Conservation (phyloP, 2,797 vertebrate genomes). For the Phataginus tetradactyla region DNA sequence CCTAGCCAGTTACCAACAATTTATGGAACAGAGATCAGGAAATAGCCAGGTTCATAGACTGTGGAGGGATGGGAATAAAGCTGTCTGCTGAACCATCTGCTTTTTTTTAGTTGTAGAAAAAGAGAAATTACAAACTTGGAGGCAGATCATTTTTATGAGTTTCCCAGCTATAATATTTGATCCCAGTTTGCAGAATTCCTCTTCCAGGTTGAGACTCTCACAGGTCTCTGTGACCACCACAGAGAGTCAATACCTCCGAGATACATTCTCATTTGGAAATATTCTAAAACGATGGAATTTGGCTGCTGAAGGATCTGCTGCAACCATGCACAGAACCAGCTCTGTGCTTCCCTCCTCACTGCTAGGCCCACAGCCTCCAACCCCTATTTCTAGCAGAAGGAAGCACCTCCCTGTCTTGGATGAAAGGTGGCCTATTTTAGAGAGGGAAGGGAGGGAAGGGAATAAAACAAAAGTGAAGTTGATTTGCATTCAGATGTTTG, state of each 20-base stretch:
- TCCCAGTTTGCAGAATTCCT: background rate
- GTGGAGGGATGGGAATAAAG: background rate
- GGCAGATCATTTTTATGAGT: conserved; percentile 16
- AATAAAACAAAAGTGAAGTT: conserved; percentile 51
- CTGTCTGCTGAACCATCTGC: background rate
- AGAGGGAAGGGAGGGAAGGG: background rate
- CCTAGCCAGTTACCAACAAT: background rate
- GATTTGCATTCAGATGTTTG: conserved; percentile 74
- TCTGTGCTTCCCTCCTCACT: background rate
- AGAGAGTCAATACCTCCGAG: background rate
- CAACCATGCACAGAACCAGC: fast-evolving
- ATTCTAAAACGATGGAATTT: background rate
- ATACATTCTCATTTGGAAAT: background rate
- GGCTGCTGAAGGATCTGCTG: background rate
- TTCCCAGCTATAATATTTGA: background rate
- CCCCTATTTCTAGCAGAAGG: background rate
- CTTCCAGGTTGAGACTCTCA: background rate
- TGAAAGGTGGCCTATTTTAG: background rate
- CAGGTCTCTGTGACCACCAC: background rate
- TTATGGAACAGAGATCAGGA: background rate
- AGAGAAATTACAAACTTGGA: conserved; percentile 8
- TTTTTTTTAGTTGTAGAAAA: conserved; percentile 25
- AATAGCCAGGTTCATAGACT: background rate
- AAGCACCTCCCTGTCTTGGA: background rate
- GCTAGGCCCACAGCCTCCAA: background rate